Conservation (phyloP, 2,797 vertebrate species). For the Girardinus metallicus region DNA sequence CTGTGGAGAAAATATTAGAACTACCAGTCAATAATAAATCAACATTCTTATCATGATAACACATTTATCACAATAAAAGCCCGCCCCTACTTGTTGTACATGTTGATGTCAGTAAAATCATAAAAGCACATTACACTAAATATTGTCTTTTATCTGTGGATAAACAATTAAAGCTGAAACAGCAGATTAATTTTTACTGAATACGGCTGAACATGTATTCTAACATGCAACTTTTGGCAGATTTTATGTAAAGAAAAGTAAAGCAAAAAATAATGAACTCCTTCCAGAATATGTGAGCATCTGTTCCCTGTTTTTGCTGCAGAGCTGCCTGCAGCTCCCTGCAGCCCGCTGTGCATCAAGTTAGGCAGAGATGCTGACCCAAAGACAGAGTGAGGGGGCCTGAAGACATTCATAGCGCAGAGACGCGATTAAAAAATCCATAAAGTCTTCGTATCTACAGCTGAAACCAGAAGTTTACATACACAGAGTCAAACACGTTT, state of each 20-base stretch:
- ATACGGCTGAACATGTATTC: not conserved
- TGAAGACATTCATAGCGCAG: slow-evolving; percentile 1
- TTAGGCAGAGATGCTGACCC: slow-evolving; percentile 71
- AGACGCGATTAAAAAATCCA: not conserved
- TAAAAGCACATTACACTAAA: not conserved
- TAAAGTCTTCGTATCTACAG: not conserved
- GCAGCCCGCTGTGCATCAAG: slow-evolving; percentile 44
- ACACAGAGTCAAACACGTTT: not conserved
- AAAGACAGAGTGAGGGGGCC: slow-evolving; percentile 39
- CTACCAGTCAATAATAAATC: no score
- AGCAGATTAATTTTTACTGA: not conserved
- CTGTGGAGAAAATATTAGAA: no score
- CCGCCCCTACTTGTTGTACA: not conserved
- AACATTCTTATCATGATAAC: no score
- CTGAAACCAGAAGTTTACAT: not conserved
- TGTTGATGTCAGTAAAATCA: not conserved
- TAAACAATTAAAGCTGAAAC: not conserved
- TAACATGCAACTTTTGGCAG: not conserved
- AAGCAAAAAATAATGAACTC: not conserved
- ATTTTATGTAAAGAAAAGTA: not conserved
- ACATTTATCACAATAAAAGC: not conserved
- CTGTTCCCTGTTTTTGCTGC: slow-evolving; percentile 40
- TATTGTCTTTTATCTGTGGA: not conserved
- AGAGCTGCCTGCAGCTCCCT: slow-evolving; percentile 45
- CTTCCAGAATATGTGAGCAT: slow-evolving; percentile 4